A percentile compares a stretch with the other conserved stretches of the same genome.
phyloP scores from a whole-genome alignment of 2,888 invertebrate species.

The Hydriomena furcata region DNA sequence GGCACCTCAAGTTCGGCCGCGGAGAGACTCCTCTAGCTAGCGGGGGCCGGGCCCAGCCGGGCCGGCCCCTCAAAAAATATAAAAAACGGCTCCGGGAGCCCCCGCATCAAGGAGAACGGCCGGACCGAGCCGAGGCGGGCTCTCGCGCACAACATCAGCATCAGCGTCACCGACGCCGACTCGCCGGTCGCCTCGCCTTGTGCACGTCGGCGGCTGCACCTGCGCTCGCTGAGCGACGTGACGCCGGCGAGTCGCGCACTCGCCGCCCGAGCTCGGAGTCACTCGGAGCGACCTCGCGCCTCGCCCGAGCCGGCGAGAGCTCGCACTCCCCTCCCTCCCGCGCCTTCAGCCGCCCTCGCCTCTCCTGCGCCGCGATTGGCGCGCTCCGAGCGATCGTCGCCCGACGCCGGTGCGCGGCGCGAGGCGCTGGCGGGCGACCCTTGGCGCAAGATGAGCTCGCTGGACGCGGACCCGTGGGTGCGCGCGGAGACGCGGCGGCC shows the following conservation, averaged over 20 bases:
- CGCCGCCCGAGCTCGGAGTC: slow-evolving; percentile 66
- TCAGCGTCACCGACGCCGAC: slow-evolving; percentile 73
- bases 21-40: slow-evolving; percentile 90
- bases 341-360: slow-evolving; percentile 35
- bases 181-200: slow-evolving; percentile 72
- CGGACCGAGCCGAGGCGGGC: slow-evolving; percentile 47
- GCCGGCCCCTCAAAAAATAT: slow-evolving; percentile 79
- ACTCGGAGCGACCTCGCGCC: slow-evolving; percentile 68
- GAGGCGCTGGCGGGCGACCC: slow-evolving; percentile 47
- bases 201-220: slow-evolving; percentile 70
- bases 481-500: slow-evolving; percentile 38
- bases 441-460: slow-evolving; percentile 32
- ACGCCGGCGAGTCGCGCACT: slow-evolving; percentile 67
- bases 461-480: slow-evolving; percentile 46
- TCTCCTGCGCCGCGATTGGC: slow-evolving; percentile 55
- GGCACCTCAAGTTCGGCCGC: slow-evolving; percentile 88
- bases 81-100: slow-evolving; percentile 56
- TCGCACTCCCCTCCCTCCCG: slow-evolving; percentile 33
- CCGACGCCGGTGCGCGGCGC: slow-evolving; percentile 52
- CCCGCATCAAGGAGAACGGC: slow-evolving; percentile 48
- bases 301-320: slow-evolving; percentile 44
- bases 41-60: slow-evolving; percentile 85
- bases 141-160: slow-evolving; percentile 66
- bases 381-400: slow-evolving; percentile 35
- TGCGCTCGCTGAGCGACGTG: slow-evolving; percentile 76